Evolutionary conservation across 2,113 vertebrate species (phyloP), one percentile per base, ranked within the genome.

Genomic region (Cariama cristata): DNA sequence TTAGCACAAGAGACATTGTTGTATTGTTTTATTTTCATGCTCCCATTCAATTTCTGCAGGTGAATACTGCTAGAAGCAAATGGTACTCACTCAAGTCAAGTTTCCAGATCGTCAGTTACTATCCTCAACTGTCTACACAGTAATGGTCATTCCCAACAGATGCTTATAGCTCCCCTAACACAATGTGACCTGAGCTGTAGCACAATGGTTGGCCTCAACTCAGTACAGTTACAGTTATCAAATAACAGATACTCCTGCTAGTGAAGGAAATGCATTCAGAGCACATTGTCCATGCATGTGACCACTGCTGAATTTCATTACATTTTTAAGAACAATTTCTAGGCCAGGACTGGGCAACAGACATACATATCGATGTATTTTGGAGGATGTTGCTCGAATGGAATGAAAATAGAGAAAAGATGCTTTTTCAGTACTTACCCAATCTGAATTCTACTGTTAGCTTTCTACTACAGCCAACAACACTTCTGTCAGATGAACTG

Each of bases 121-220:
- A 30, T 38, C 40, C 47, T 24, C 24, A 72, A 4, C 21, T 62
- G 35, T 38, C 80, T 19, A 33, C 22, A 73, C 14, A 52, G 23
- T 6, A 33, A 0, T 66, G 56, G 38, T 33, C 47, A 28, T 33
- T 71, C 52, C 64, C 67, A 75, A 8, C 8, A 24, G 3, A 0
- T 2, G 5, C 50, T 86, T 63, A 28, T 18, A 74, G 38, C 50
- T 93, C 23, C 64, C 32, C 50, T 58, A 27, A 38, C 26, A 58
- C 58, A 52, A 20, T 3, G 45, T 28, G 64, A 59, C 45, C 64
- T 42, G 27, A 69, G 16, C 14, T 42, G 55, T 8, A 33, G 38
- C 55, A 30, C 5, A 8, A 8, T 14, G 59, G 10, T 19, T 27
- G 38, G n/a, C 42, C 68, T 81, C 0, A 0, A 12, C 50, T 28